These are phyloP conservation scores for Lepidothrix coronata DNA, from an alignment of 2,113 vertebrate genomes.

Conservation along the genomic window DNA sequence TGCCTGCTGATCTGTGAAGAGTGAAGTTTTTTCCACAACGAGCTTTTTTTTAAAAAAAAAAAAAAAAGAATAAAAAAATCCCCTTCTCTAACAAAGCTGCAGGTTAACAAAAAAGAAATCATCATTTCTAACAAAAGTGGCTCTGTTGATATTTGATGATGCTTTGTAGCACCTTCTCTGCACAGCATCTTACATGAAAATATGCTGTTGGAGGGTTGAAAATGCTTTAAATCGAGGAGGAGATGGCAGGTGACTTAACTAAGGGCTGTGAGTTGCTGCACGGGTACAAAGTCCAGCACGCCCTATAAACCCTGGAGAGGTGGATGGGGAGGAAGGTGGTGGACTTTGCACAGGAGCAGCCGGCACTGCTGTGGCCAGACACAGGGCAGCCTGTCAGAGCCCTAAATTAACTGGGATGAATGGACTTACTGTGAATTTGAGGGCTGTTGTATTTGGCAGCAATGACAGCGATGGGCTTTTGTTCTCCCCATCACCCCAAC, in stretches of 20 bases:
- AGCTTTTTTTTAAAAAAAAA: not conserved
- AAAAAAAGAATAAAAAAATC: not conserved
- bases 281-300: not conserved
- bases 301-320: not conserved
- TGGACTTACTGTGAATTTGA: not conserved
- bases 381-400: not conserved
- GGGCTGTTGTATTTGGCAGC: not conserved
- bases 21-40: not conserved
- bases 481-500: not conserved
- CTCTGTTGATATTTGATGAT: not conserved
- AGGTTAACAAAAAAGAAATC: not conserved
- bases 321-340: not conserved
- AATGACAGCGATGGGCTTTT: not conserved
- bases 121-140: not conserved
- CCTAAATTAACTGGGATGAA: not conserved
- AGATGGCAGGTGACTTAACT: not conserved
- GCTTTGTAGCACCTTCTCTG: not conserved
- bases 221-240: not conserved
- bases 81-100: not conserved
- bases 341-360: slow-evolving; percentile 38
- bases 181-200: not conserved
- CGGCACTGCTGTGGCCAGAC: accelerated
- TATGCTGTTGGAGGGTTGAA: not conserved
- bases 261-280: not conserved
- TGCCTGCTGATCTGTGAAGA: slow-evolving; percentile 45